Base-by-base conservation (phyloP, 2,888 invertebrate species). In the Shargacucullia verbasci region DNA sequence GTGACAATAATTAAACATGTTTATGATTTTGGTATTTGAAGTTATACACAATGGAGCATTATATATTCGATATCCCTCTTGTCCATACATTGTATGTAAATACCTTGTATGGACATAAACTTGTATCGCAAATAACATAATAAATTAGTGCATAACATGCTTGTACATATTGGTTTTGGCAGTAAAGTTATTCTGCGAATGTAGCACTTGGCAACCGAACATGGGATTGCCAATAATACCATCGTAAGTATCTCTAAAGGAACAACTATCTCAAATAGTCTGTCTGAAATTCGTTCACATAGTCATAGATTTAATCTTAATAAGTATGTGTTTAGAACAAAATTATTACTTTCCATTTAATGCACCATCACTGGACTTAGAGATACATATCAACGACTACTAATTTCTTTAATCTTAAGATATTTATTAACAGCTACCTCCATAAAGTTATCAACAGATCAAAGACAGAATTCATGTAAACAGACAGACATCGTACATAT, bases 321-420 rank as follows among this genome's bases (percentile, higher is more conserved):
- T 35, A 50, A 47, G 15, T 48, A 67, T 44, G 45, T 45, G 14
- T 37, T 61, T 50, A 11, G 40, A 65, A 50, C 52, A 39, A 53
- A 39, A 66, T 41, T 53, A 55, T 43, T 44, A 49, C 48, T 52
- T 63, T 56, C 38, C 34, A 52, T 54, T 71, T 47, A 50, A 64
- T 54, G 57, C 47, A 48, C 63, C 66, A 44, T 56, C 35, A 58
- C 47, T 57, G 34, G 46, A 59, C 43, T 48, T 34, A 14, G 12
- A 70, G 64, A 75, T 71, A 48, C 46, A 49, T 64, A 75, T 73
- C 68, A 55, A 25, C n/a, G n/a, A 20, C 27, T 41, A 59, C 46
- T 47, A 69, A 69, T 61, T 63, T 58, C 33, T 40, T 60, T 57
- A 56, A 59, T 40, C 59, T 47, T 13, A 45, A 37, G 45, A 29